Conservation (phyloP, 2,797 vertebrate genomes). For the Cryptoprocta ferox region DNA sequence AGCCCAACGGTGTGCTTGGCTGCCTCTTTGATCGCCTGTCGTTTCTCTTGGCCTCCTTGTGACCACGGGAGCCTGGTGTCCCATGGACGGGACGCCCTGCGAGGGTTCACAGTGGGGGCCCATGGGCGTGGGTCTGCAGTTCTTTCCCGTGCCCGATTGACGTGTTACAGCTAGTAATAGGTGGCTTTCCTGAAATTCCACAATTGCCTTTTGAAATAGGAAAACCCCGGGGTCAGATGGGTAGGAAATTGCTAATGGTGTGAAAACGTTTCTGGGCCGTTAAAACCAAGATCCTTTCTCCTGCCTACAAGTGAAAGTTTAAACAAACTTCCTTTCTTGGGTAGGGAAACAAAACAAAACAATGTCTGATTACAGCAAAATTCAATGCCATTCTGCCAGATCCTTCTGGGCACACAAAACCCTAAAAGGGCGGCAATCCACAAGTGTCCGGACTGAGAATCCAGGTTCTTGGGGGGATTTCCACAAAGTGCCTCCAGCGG, state of each 20-base stretch:
- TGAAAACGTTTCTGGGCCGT: slow-evolving; percentile 58
- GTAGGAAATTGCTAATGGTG: slow-evolving; percentile 32
- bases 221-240: slow-evolving; percentile 37
- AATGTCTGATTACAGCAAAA: slow-evolving; percentile 42
- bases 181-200: slow-evolving; percentile 44
- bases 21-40: not conserved
- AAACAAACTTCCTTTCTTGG: slow-evolving; percentile 61
- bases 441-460: not conserved
- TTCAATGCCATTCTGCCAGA: slow-evolving; percentile 14
- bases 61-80: not conserved
- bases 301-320: slow-evolving; percentile 66
- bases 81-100: not conserved
- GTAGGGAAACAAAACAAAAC: not conserved
- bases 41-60: not conserved
- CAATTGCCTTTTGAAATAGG: slow-evolving; percentile 51
- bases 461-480: not conserved
- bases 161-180: not conserved
- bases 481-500: not conserved
- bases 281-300: slow-evolving; percentile 62
- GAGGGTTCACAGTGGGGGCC: not conserved
- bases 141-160: slow-evolving; percentile 7
- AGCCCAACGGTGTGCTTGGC: not conserved
- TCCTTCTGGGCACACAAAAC: not conserved
- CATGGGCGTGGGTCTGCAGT: not conserved
- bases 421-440: not conserved